Evolutionary conservation across 92 coral and sea anemone species (phyloP), one percentile per base, ranked within the genome.

Genomic region (Zoanthus solanderi): DNA sequence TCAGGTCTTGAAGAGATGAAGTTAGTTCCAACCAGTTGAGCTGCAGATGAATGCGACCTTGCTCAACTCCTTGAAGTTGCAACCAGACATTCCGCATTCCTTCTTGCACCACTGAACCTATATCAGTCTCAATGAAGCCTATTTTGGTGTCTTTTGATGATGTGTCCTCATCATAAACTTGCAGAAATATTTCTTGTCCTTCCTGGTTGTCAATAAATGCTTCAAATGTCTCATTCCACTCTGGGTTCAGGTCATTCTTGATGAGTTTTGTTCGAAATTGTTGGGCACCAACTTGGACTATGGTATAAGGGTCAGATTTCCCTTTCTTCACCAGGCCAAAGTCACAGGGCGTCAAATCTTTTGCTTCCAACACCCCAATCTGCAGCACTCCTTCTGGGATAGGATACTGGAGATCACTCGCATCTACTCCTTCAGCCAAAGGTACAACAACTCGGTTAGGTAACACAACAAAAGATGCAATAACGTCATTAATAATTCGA

Each of bases 371-470:
- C 31, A 96, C 93, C 42, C 90, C 89, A 67, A 96, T 94, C 15
- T 95, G 96, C 65, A 96, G 90, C 15, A 96, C 96, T 2, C 99
- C 99, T 85, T 96, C 98, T 23, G 99, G 99, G 18, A 92, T 95
- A 15, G 99, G 99, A 86, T 96, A 96, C 78, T 95, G 98, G 6
- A 96, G 91, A 61, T 96, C 99, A 69, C 99, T 96, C 47, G 87
- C 98, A 56, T 96, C 99, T 9, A 96, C 97, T 0, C 96, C 99
- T 29, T 92, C 92, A 17, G 99, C 96, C 31, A 96, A 89, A 7
- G 99, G 99, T 9, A 96, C 87, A 12, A 92, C 99, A 11, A 96
- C 84, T 11, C 98, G 97, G 92, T 96, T 96, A 12, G 99, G 99
- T 50, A 96, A 87, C 23, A 96, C 99, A 71, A 95, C 98, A 68